phyloP scores from a whole-genome alignment of 2,113 vertebrate species.

The Grammomys surdaster region DNA sequence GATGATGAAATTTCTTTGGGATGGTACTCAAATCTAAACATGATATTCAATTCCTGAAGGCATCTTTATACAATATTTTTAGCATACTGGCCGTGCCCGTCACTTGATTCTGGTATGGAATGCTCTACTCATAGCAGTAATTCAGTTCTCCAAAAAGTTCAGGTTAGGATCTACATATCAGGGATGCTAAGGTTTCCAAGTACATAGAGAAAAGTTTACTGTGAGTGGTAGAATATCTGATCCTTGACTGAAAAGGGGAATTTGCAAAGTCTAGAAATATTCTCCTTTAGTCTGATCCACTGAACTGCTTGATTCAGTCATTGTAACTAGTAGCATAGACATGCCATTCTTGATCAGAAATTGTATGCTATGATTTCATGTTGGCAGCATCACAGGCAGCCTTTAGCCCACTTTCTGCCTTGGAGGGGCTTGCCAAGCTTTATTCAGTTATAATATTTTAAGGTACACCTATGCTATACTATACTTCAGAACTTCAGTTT shows the following conservation, averaged over 20 bases:
- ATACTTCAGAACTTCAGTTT: background rate
- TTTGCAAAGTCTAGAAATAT: background rate
- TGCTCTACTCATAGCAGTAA: background rate
- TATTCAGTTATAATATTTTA: background rate
- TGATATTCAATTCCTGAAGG: background rate
- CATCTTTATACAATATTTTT: background rate
- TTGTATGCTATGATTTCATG: background rate
- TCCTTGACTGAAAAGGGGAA: background rate
- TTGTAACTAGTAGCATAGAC: background rate
- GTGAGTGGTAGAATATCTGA: background rate
- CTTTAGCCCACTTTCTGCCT: background rate
- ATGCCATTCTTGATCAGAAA: background rate
- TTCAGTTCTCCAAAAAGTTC: background rate
- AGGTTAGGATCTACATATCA: background rate
- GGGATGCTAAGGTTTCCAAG: background rate
- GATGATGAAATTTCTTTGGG: background rate
- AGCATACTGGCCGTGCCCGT: background rate
- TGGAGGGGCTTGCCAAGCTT: background rate
- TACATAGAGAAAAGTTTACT: background rate
- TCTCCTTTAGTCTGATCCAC: background rate
- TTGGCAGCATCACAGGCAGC: background rate
- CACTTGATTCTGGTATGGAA: background rate
- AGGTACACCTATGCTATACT: background rate
- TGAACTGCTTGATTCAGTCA: slow-evolving; percentile 14
- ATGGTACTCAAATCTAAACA: background rate